A percentile compares a stretch with the other conserved stretches of the same genome.
These are phyloP conservation scores for Stenodema calcarata DNA, from an alignment of 2,888 invertebrate genomes.

Conservation along the genomic window DNA sequence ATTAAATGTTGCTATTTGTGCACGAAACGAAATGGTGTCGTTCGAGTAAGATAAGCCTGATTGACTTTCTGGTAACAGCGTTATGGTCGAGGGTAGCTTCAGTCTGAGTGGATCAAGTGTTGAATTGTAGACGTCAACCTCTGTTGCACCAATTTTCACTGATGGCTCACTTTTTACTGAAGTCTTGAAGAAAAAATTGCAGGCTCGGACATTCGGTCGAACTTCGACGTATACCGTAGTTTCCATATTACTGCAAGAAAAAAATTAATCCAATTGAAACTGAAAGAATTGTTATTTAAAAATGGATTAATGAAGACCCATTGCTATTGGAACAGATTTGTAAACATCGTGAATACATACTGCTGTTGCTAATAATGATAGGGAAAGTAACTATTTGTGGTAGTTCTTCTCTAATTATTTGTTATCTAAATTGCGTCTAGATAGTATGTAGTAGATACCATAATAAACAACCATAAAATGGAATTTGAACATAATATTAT, in stretches of 20 bases:
- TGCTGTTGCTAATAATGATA: too few relatives aligned
- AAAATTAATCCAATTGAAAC: neutral
- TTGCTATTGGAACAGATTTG: too few relatives aligned
- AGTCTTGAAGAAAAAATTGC: conserved; percentile 1
- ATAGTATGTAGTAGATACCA: too few relatives aligned
- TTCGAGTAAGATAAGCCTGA: neutral
- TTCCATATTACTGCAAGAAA: neutral
- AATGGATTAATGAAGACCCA: too few relatives aligned
- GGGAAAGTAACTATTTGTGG: too few relatives aligned
- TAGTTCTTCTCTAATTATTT: too few relatives aligned
- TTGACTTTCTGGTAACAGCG: neutral
- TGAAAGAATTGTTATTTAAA: too few relatives aligned
- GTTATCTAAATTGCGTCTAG: too few relatives aligned
- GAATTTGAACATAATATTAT: too few relatives aligned
- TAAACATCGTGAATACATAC: too few relatives aligned
- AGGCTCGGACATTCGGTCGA: conserved; percentile 19
- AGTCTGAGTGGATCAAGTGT: neutral
- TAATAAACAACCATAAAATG: too few relatives aligned
- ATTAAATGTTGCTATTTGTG: neutral
- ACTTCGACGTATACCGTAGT: neutral
- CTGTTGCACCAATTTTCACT: neutral
- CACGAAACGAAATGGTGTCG: neutral
- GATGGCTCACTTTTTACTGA: neutral
- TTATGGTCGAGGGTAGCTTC: neutral
- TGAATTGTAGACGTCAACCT: neutral